Base-by-base conservation (phyloP, 2,797 vertebrate species). In the Gila robusta region DNA sequence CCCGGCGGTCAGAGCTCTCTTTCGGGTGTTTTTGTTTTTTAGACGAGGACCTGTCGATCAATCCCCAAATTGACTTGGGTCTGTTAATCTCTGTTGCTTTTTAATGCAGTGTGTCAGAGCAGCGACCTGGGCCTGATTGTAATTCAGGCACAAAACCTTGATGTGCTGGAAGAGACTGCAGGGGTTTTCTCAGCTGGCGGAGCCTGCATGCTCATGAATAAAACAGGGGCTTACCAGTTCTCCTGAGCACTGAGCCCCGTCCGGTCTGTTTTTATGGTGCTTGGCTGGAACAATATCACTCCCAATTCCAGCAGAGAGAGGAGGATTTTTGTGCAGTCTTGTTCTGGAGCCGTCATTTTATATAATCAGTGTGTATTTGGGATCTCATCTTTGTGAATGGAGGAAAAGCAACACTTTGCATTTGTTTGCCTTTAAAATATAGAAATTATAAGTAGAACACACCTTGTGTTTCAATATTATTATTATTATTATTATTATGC, bases 171-270 rank as follows among this genome's bases (percentile, higher is more conserved):
- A 88, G 82, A 93, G 93, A 95, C 95, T 94, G 94, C 94, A 91
- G 96, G 96, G 95, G 95, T 95, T 96, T 96, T 95, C 86, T 92
- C 91, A 90, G 91, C 92, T 93, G 90, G 90, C 92, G 94, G 94
- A 95, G 95, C 92, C 93, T 95, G 95, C 93, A 94, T 93, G 94
- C 94, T 95, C 94, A 96, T 96, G 96, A 96, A 96, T 96, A 96
- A 96, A 96, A 96, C 94, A 95, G 90, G 90, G 93, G 94, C 94
- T 96, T 96, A 96, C 95, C 94, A 94, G 94, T 94, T 82, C 95
- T 96, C 94, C 94, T 94, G 94, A 94, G 95, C 92, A 94, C 93
- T 32, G 91, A 93, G 93, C 91, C 70, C 72, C 72, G 92, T 94
- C 92, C 94, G 93, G 94, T 95, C 94, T 95, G 93, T 95, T 96